Base-by-base conservation (phyloP, 1,140 invertebrate genomes). In the Meloidogyne hapla region DNA sequence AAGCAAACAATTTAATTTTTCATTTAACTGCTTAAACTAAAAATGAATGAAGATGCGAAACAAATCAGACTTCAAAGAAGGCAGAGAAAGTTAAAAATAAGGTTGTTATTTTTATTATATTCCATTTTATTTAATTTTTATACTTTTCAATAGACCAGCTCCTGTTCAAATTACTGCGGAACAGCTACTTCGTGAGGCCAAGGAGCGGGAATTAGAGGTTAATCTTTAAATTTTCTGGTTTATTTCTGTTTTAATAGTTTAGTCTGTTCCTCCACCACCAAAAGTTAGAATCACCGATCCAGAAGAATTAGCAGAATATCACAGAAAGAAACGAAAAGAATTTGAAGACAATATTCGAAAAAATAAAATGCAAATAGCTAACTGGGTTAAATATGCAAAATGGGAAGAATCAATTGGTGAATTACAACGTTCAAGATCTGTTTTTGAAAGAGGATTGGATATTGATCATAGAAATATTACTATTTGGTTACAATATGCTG, bases 261-360 rank as follows among this genome's bases (percentile, higher is more conserved):
- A 73, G 70, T n/a, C 70, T 9, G 91, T 97, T 75, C 94, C 96
- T 61, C 94, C 95, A 90, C 96, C 96, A 70, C 96, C 97, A 4
- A 98, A 98, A 87, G 96, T 99, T 88, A 98, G 98, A 88, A 98
- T 99, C 80, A 98, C 95, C 21, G 97, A 99, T 91, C 95, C 95
- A 69, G 95, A 96, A 87, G 85, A 85, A 64, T 80, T 87, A 69
- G 83, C 83, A 26, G 85, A 87, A 65, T 80, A 79, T 66, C 76
- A 84, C 15, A 66, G 84, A 26, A 87, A 84, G 40, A 80, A 82
- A 77, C 77, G 87, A 6, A 82, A 90, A 88, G 87, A 86, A 40
- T 99, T 98, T 90, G 97, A 99, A 89, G 97, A 99, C 88, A 95
- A 94, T 84, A 94, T 99, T 48, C 89, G 97, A 5, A 98, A 98